Percentiles rank a stretch among this genome's conserved stretches.
phyloP scores from a whole-genome alignment of 2,888 invertebrate species.

The Scaptomyza tumidula region DNA sequence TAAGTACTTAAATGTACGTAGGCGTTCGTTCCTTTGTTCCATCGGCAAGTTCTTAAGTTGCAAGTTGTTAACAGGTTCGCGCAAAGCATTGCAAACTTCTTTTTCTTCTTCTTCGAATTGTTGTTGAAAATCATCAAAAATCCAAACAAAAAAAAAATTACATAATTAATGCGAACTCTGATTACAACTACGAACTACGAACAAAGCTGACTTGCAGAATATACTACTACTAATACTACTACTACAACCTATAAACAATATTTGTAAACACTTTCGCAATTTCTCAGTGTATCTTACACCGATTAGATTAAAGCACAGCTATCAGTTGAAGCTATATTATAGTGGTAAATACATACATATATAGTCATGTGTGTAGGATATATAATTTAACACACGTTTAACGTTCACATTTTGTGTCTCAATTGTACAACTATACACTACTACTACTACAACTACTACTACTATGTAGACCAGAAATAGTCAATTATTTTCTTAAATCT shows the following conservation, averaged over 20 bases:
- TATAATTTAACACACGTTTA: constrained; percentile 17
- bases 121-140: too few species aligned
- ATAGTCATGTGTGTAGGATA: constrained; percentile 30
- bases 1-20: constrained; percentile 57
- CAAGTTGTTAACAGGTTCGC: constrained; percentile 15
- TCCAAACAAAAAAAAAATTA: too few species aligned
- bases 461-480: constrained; percentile 5
- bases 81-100: neutral
- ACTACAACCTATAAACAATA: neutral
- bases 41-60: constrained; percentile 22
- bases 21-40: constrained; percentile 38
- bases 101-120: too few species aligned
- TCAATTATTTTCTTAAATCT: constrained; percentile 10
- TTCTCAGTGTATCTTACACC: constrained; percentile 17
- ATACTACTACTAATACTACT: neutral
- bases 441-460: neutral
- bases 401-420: constrained; percentile 15
- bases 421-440: constrained; percentile 10
- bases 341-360: constrained; percentile 27
- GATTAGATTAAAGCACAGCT: constrained; percentile 29
- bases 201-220: constrained; percentile 21
- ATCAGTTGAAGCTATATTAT: constrained; percentile 20
- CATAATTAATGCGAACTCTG: neutral
- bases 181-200: neutral
- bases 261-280: constrained; percentile 18